Evolutionary conservation across 2,113 vertebrate species (phyloP).

Genomic region (Melanerpes formicivorus): DNA sequence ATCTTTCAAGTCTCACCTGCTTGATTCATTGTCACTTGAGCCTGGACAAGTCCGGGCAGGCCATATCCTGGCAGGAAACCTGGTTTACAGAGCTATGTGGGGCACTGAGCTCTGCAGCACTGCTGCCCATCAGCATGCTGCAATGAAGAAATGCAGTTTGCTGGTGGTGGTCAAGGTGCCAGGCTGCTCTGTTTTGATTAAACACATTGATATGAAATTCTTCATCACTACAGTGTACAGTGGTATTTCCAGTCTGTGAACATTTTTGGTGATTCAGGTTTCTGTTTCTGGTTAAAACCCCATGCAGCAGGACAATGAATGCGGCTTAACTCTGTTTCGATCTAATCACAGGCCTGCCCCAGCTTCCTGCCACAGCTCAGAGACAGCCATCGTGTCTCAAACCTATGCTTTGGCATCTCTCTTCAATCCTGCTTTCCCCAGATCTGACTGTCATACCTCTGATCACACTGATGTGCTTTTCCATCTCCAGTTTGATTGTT

Average conservation of each 20-base stretch:
- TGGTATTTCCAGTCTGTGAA: background rate
- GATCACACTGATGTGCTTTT: background rate
- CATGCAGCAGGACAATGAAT: background rate
- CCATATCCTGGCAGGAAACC: background rate
- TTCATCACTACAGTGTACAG: background rate
- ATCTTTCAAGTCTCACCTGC: background rate
- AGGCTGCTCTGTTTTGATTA: background rate
- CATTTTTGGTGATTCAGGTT: background rate
- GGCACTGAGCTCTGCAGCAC: fast-evolving
- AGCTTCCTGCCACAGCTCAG: background rate
- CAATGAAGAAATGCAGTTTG: fast-evolving
- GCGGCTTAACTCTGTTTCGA: background rate
- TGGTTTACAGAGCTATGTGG: fast-evolving
- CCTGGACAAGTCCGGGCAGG: background rate
- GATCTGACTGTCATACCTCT: background rate
- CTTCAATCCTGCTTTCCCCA: background rate
- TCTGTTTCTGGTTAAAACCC: background rate
- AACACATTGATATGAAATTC: background rate
- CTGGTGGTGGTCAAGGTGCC: background rate
- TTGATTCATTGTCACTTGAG: fast-evolving
- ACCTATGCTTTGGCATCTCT: background rate
- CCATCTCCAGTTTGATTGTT: background rate
- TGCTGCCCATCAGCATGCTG: background rate
- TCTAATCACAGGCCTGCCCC: background rate
- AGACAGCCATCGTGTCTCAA: background rate